Evolutionary conservation across 2,797 vertebrate species (phyloP), one percentile per base, ranked within the genome.

Genomic region (Luscinia megarhynchos): DNA sequence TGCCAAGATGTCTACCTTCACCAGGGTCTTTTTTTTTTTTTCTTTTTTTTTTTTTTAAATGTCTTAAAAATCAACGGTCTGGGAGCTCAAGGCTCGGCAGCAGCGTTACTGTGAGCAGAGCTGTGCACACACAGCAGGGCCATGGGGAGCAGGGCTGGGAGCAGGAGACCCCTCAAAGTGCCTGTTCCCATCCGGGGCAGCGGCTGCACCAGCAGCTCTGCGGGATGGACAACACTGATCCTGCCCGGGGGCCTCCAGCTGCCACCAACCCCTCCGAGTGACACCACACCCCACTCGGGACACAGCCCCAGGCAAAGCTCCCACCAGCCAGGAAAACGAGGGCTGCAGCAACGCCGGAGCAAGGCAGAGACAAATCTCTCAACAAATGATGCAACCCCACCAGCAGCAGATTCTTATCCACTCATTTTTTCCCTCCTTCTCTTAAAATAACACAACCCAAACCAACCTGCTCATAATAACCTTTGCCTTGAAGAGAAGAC

Each of bases 1-100:
- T 74, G 53, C 69, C 68, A 87, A 88, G 87, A 83, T 91, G 91
- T 91, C 89, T 85, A 89, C 89, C 82, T 92, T 83, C 87, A 91
- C 64, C 54, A 11, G 75, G 70, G 54, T 63, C 46, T 81, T 66
- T 72, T 64, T 34, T 36, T 48, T 46, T 36, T 50, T 9, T 41
- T n/a, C n/a, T n/a, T n/a, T n/a, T n/a, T 41, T 43, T 8, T 36
- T 29, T 22, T 40, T 48, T 58, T 27, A 51, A 32, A 34, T n/a
- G 16, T 62, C 40, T 93, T 94, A 91, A 92, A 93, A 90, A 84
- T 69, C 87, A 93, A 51, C 88, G 22, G 7, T 76, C 57, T 70
- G 34, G 72, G 76, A 95, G 91, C 67, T 58, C 3, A 66, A 67
- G 74, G 80, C 70, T 84, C 18, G 7, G 85, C 92, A 94, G 95